Base-by-base conservation (phyloP, 2,888 invertebrate genomes). In the Acronicta psi region DNA sequence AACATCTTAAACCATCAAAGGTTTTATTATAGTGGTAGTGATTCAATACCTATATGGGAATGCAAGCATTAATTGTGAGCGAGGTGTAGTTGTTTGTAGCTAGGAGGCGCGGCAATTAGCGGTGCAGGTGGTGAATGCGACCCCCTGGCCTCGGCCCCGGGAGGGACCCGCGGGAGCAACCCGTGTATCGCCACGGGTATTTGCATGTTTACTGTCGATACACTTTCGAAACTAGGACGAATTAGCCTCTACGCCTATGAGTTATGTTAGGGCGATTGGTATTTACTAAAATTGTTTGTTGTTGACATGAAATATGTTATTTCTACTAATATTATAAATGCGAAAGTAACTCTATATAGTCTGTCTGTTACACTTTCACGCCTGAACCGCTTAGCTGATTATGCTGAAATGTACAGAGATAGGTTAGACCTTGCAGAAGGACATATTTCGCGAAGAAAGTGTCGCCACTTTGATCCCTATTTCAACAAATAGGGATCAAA, bases 61-160 rank as follows among this genome's bases (percentile, higher is more conserved):
- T 83, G 77, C 80, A 86, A 80, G 80, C 78, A 84, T 82, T 79
- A 83, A 91, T 87, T 89, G 87, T 85, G 77, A 80, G 75, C 69
- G 73, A 73, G 73, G 79, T 84, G 80, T 92, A 92, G 89, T 89
- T 87, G 89, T 90, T 88, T 80, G 86, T 84, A 87, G 87, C 81
- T 85, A 83, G 85, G 87, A 90, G 90, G 90, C 85, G 88, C 87
- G 87, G 91, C 89, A 92, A 93, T 92, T 92, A 92, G 89, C 88
- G 85, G 88, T 88, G 81, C 90, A 90, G 89, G 89, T 92, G 92
- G 89, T 88, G 90, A 92, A 88, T 87, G 85, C 89, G 88, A 89
- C 87, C 90, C 88, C 78, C 82, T 88, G 90, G 88, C 91, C 90
- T 86, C 81, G 76, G 63, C 67, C 61, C 43, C 57, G 60, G 41